Conservation (phyloP, 2,113 vertebrate genomes). For the Leuciscus idus region DNA sequence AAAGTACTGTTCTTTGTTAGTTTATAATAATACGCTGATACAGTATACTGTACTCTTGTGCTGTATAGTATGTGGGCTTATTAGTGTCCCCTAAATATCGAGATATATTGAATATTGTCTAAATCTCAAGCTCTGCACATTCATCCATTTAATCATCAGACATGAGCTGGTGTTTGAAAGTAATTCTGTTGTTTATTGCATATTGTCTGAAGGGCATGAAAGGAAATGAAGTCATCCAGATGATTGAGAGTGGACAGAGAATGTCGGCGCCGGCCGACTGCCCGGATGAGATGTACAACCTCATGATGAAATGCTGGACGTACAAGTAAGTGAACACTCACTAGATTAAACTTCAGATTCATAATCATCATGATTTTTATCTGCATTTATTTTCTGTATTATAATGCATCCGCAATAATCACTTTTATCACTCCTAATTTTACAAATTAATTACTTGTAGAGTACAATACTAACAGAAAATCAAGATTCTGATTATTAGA, state of each 20-base stretch:
- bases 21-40: too few relatives aligned
- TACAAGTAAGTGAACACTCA: conserved; percentile 83
- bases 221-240: conserved; percentile 89
- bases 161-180: background rate
- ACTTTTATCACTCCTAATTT: too few relatives aligned
- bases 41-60: background rate
- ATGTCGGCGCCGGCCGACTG: conserved; percentile 84
- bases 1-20: too few relatives aligned
- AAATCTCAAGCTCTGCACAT: background rate
- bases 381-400: background rate
- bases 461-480: too few relatives aligned
- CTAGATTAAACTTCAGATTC: background rate
- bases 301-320: conserved; percentile 93
- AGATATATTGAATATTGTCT: background rate
- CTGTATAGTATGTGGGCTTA: background rate
- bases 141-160: background rate
- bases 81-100: background rate
- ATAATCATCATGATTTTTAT: background rate
- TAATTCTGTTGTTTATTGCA: background rate
- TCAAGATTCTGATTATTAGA: too few relatives aligned
- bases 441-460: too few relatives aligned
- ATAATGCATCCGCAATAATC: too few relatives aligned
- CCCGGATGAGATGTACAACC: conserved; percentile 85
- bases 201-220: conserved; percentile 86
- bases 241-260: conserved; percentile 89